Base-by-base conservation (phyloP, 2,888 invertebrate genomes). In the Pelosia muscerda region DNA sequence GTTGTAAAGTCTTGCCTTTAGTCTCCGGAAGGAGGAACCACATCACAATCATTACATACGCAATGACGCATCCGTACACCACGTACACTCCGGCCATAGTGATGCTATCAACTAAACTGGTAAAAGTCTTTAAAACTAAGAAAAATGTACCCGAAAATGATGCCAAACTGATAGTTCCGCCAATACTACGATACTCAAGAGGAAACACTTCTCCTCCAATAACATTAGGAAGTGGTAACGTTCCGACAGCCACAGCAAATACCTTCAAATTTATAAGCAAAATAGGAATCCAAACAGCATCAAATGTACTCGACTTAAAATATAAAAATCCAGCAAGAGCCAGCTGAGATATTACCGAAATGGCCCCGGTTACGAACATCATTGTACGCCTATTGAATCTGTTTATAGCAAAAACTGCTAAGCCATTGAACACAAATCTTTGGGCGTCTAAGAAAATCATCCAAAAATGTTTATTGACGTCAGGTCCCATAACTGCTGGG, bases 181-280 rank as follows among this genome's bases (percentile, higher is more conserved):
- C 96, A 0, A 96, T 85, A 38, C 96, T 96, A 58, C 96, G 92
- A 57, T 95, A 95, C 53, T 94, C 92, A 28, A 95, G 88, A 2
- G 97, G 95, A 77, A 96, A 96, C 0, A 97, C 92, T 84, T 97
- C 97, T 0, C 97, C 96, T 56, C 96, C 95, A 88, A 97, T 95
- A 4, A 96, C 95, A 90, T 96, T 96, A 0, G 97, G 97, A 63
- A 97, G 80, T 0, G 97, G 96, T 6, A 96, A 88, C 78, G 95
- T 90, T 0, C 97, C 96, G 5, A 95, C 87, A 3, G 95, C 93
- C 2, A 96, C 92, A n/a, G 95, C 93, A 1, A 94, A 89, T n/a
- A 95, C 95, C 69, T 96, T 96, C 1, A 91, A 70, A 79, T 96
- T 86, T 34, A 96, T 83, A 78, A 95, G 82, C 75, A 95, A 68